Evolutionary conservation across 2,113 vertebrate species (phyloP), one percentile per base, ranked within the genome.

Genomic region (Lycaon pictus): DNA sequence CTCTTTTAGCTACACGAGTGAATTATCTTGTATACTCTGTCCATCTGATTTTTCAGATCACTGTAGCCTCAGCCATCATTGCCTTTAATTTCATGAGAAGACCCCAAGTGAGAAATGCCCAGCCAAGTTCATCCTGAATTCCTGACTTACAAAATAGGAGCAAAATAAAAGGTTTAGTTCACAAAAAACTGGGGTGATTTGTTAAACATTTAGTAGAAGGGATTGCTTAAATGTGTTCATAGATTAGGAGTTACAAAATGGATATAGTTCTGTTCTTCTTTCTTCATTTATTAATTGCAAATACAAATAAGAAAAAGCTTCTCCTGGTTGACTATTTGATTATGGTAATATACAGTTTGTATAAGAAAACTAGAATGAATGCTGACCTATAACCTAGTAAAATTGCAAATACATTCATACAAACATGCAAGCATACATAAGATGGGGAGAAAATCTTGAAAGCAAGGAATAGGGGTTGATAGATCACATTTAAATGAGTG

Each of bases 151-250:
- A 84, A 51, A 80, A 92, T 88, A 43, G 80, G 7, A 80, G 4
- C 48, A 72, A 88, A 91, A 80, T 91, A 74, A 88, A 80, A 96
- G 1, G 2, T 25, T 63, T 89, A 89, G 85, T 94, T 7, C 9
- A 76, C 3, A 51, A 67, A 82, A 10, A 35, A 77, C 7, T 88
- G 43, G 27, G 16, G 1, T 58, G n/a, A 87, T 63, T 60, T 76
- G 51, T 74, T 60, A 89, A 91, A 79, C 1, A 71, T 7, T 19
- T 32, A 55, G 5, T 56, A 74, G 37, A 3, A 85, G 19, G 9
- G 74, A 55, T 35, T 93, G 15, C 16, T 82, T 56, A 72, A 71
- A 29, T 79, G n/a, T 20, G 56, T 32, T 60, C 22, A 55, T 35
- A 85, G 9, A n/a, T 74, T 67, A 88, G 7, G 12, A 82, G 0